These are phyloP conservation scores for Argentina silus DNA, from an alignment of 2,797 vertebrate genomes.

Conservation along the genomic window DNA sequence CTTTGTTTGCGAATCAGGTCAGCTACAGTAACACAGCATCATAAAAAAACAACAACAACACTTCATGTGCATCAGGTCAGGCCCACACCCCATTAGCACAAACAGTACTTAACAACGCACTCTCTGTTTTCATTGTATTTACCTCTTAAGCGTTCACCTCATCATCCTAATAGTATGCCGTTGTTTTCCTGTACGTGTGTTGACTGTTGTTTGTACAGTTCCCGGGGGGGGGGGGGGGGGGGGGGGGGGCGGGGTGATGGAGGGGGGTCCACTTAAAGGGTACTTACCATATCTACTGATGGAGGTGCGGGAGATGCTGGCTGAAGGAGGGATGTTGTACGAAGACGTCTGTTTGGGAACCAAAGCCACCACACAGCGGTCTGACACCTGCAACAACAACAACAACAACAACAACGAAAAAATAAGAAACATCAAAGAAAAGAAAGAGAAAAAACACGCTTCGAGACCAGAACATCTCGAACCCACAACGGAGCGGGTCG, in stretches of 20 bases:
- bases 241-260: background rate
- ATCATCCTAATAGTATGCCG: background rate
- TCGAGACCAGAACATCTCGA: background rate
- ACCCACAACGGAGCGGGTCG: background rate
- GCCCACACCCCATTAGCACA: too few species aligned
- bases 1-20: too few species aligned
- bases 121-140: background rate
- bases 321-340: conserved; percentile 95
- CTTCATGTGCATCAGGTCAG: background rate
- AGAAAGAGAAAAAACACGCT: too few species aligned
- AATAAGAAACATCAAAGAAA: background rate
- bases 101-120: background rate
- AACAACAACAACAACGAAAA: background rate
- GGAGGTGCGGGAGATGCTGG: conserved; percentile 94
- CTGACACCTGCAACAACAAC: conserved; percentile 84
- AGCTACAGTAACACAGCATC: too few species aligned
- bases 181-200: background rate
- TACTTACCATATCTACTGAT: conserved; percentile 96
- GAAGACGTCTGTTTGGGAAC: conserved; percentile 98
- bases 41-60: too few species aligned
- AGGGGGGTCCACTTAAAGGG: background rate
- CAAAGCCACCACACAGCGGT: conserved; percentile 93
- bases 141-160: background rate
- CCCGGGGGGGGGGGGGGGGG: too few species aligned
- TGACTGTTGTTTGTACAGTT: too few species aligned